A percentile compares a stretch with the other conserved stretches of the same genome.
Evolutionary conservation across 2,888 invertebrate genomes (phyloP).

Genomic region (Nemurella pictetii): DNA sequence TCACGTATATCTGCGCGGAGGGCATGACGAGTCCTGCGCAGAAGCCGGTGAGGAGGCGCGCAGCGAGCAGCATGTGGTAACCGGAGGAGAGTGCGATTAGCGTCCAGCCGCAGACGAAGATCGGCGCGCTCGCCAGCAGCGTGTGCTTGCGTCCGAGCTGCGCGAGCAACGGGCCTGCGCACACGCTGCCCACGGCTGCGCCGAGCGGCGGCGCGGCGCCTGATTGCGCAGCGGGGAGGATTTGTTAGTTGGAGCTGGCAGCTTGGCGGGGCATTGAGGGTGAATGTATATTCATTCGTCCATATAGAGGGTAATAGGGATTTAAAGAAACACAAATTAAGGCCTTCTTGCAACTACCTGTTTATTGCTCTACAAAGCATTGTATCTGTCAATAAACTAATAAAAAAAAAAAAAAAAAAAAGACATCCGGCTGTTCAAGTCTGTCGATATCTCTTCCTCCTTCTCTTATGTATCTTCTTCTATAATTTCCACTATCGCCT

Average conservation of each 20-base stretch:
- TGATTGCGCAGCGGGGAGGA: slow-evolving; percentile 44
- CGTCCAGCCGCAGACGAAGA: slow-evolving; percentile 60
- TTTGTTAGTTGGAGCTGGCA: not conserved
- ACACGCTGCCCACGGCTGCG: slow-evolving; percentile 60
- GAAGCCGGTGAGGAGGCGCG: slow-evolving; percentile 61
- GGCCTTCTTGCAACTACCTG: too few species aligned
- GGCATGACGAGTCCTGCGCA: slow-evolving; percentile 64
- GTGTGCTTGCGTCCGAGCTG: slow-evolving; percentile 58
- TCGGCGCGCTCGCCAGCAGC: slow-evolving; percentile 56
- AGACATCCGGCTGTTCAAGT: too few species aligned
- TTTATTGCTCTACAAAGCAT: too few species aligned
- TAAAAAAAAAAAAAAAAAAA: too few species aligned
- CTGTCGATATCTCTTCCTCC: too few species aligned
- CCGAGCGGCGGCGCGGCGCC: slow-evolving; percentile 62
- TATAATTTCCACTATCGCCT: too few species aligned
- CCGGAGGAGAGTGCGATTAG: slow-evolving; percentile 57
- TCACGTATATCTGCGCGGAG: slow-evolving; percentile 65
- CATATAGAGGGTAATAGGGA: too few species aligned
- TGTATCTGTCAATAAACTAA: too few species aligned
- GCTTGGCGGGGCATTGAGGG: not conserved
- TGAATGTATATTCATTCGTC: too few species aligned
- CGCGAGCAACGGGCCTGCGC: slow-evolving; percentile 60
- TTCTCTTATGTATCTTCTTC: too few species aligned
- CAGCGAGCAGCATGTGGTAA: slow-evolving; percentile 56
- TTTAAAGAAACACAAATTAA: too few species aligned